Percentiles rank a stretch among this genome's conserved stretches.
Conservation (phyloP, 2,888 invertebrate genomes). For the Caenorhabditis japonica region DNA sequence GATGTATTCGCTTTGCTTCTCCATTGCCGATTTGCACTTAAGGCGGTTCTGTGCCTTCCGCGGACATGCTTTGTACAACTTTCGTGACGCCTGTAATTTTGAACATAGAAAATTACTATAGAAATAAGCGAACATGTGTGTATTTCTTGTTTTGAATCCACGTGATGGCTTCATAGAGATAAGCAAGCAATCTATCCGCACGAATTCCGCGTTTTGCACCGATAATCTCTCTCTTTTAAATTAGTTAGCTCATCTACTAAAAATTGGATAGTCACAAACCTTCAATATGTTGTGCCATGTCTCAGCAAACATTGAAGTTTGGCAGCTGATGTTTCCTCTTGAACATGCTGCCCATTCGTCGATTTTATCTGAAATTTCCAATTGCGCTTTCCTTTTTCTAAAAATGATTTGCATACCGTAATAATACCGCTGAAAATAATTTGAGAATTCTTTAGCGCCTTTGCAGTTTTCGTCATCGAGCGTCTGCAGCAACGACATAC, state of each 20-base stretch:
- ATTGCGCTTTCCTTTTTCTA: too few relatives aligned
- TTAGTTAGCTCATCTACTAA: too few relatives aligned
- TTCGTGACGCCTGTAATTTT: neutral
- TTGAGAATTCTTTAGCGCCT: neutral
- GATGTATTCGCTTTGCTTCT: neutral
- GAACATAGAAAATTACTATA: too few relatives aligned
- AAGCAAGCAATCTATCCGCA: neutral
- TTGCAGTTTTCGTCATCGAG: neutral
- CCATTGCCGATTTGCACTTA: neutral
- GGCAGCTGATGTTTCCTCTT: neutral
- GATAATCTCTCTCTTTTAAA: constrained; percentile 2
- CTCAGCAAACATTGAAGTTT: constrained; percentile 20
- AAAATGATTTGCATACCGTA: too few relatives aligned
- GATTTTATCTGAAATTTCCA: constrained; percentile 10
- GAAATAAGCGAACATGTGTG: neutral
- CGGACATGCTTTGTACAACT: neutral
- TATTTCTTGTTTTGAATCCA: neutral
- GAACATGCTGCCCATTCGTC: constrained; percentile 6
- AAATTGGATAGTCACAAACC: too few relatives aligned
- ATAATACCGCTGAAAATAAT: constrained; percentile 8
- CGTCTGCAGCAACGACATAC: neutral
- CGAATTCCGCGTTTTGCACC: neutral
- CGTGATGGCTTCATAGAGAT: neutral
- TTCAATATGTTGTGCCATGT: constrained; percentile 5
- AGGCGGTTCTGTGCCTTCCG: constrained; percentile 1